Evolutionary conservation across 2,113 vertebrate genomes (phyloP).

Genomic region (cat (Felis catus)): F.catus_Fca126_mat1.0 CM031413.1:154297001-154297500

Average conservation of each 20-base stretch:
- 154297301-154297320: too few species aligned
- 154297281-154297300: too few species aligned
- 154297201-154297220: too few species aligned
- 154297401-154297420: constrained; percentile 8
- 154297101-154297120: not conserved
- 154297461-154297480: not conserved
- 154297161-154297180: too few species aligned
- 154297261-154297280: too few species aligned
- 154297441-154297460: not conserved
- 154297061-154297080: not conserved
- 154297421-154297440: not conserved
- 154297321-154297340: too few species aligned
- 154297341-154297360: too few species aligned
- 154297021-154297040: not conserved
- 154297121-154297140: too few species aligned
- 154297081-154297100: not conserved
- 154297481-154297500: not conserved
- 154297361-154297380: not conserved
- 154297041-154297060: not conserved
- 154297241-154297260: too few species aligned
- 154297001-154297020: not conserved
- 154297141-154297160: too few species aligned
- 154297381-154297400: not conserved
- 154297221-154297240: too few species aligned
- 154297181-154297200: too few species aligned